These are phyloP conservation scores for Musca domestica DNA, from an alignment of 1,140 invertebrate genomes.

Conservation along the genomic window DNA sequence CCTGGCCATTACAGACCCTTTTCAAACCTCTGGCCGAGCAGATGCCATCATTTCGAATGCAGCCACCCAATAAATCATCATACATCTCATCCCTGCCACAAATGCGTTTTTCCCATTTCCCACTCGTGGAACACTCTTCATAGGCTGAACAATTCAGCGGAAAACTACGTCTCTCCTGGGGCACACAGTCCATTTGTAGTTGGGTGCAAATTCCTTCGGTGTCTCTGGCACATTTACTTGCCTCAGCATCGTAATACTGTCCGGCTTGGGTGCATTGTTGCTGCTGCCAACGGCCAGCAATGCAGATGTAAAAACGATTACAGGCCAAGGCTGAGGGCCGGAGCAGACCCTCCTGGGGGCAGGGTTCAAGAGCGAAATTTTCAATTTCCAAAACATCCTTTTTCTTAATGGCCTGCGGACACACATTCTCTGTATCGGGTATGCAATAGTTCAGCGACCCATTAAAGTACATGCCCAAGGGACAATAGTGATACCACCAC, in stretches of 20 bases:
- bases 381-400: background rate
- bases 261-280: background rate
- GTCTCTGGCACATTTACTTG: conserved; percentile 13
- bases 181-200: background rate
- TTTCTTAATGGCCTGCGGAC: background rate
- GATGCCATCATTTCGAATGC: conserved; percentile 34
- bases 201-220: background rate
- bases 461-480: conserved; percentile 46
- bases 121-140: conserved; percentile 29
- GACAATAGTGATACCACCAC: conserved; percentile 47
- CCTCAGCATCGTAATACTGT: conserved; percentile 24
- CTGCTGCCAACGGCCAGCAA: conserved; percentile 18
- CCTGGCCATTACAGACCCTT: conserved; percentile 31
- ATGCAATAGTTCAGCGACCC: conserved; percentile 39
- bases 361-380: background rate
- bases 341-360: background rate
- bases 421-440: conserved; percentile 36
- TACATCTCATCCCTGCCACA: conserved; percentile 34
- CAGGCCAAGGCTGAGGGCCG: conserved; percentile 20
- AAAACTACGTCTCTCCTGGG: conserved; percentile 28
- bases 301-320: conserved; percentile 15
- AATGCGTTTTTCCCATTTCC: conserved; percentile 28
- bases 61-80: conserved; percentile 34
- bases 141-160: conserved; percentile 39
- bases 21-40: conserved; percentile 39